Conservation (phyloP, 2,888 invertebrate species). For the Opisthograptis luteolata region DNA sequence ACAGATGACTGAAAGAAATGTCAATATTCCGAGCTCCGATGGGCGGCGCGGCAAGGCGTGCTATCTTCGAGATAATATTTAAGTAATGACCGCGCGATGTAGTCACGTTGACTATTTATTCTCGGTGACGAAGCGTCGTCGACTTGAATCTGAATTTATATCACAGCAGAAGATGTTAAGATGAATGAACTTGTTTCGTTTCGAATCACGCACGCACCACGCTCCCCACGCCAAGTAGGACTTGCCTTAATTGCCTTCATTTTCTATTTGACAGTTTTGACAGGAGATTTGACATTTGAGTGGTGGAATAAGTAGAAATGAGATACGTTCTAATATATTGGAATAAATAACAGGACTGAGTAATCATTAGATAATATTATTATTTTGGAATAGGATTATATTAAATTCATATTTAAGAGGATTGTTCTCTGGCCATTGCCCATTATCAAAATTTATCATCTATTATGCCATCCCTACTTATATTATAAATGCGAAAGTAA, state of each 20-base stretch:
- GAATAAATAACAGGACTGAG: too few species aligned
- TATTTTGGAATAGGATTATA: too few species aligned
- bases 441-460: too few species aligned
- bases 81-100: slow-evolving; percentile 65
- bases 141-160: slow-evolving; percentile 55
- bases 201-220: slow-evolving; percentile 53
- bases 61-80: slow-evolving; percentile 58
- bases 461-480: too few species aligned
- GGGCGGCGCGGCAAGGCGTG: slow-evolving; percentile 62
- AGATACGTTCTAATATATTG: too few species aligned
- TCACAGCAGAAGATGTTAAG: slow-evolving; percentile 55
- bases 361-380: too few species aligned
- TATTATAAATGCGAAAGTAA: too few species aligned
- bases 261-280: slow-evolving; percentile 42
- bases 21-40: slow-evolving; percentile 53
- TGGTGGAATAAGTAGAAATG: background rate
- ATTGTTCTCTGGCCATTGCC: too few species aligned
- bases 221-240: slow-evolving; percentile 61
- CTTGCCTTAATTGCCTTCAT: slow-evolving; percentile 52
- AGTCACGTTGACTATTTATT: slow-evolving; percentile 71
- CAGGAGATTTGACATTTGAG: slow-evolving; percentile 1
- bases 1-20: slow-evolving; percentile 74
- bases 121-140: slow-evolving; percentile 67
- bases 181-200: slow-evolving; percentile 60
- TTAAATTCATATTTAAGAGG: too few species aligned